These are phyloP conservation scores for Liodrosophila aerea DNA, from an alignment of 2,888 invertebrate genomes.

Conservation along the genomic window DNA sequence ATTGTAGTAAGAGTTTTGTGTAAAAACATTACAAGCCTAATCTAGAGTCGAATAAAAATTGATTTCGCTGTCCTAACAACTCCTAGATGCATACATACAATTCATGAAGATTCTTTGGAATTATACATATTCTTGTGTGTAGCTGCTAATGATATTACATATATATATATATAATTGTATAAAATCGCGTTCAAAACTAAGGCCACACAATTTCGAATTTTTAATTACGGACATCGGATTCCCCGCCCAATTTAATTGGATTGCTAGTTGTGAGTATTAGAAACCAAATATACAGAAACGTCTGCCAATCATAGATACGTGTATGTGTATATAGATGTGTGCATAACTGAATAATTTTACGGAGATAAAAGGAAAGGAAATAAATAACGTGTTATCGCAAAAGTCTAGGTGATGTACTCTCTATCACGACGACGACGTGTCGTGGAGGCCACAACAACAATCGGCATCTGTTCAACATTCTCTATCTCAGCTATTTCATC, in stretches of 20 bases:
- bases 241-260: conserved; percentile 55
- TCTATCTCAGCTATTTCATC: conserved; percentile 10
- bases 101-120: conserved; percentile 57
- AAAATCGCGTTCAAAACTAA: conserved; percentile 58
- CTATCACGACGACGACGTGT: conserved; percentile 55
- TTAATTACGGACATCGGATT: neutral
- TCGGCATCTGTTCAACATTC: conserved; percentile 22
- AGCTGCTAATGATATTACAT: conserved; percentile 12
- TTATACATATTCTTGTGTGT: conserved; percentile 27
- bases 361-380: neutral
- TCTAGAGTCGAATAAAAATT: conserved; percentile 13
- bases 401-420: conserved; percentile 77
- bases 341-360: conserved; percentile 10
- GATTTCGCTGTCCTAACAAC: conserved; percentile 7
- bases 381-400: conserved; percentile 9
- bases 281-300: conserved; percentile 23
- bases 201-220: conserved; percentile 56
- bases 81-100: conserved; percentile 18
- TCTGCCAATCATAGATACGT: conserved; percentile 19
- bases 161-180: conserved; percentile 11
- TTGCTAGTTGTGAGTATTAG: conserved; percentile 58
- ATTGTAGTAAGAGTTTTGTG: conserved; percentile 1
- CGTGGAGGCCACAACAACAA: conserved; percentile 26
- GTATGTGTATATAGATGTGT: too few species aligned
- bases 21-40: conserved; percentile 30